Conservation (phyloP, 2,113 vertebrate species). For the Leiothrix lutea region DNA sequence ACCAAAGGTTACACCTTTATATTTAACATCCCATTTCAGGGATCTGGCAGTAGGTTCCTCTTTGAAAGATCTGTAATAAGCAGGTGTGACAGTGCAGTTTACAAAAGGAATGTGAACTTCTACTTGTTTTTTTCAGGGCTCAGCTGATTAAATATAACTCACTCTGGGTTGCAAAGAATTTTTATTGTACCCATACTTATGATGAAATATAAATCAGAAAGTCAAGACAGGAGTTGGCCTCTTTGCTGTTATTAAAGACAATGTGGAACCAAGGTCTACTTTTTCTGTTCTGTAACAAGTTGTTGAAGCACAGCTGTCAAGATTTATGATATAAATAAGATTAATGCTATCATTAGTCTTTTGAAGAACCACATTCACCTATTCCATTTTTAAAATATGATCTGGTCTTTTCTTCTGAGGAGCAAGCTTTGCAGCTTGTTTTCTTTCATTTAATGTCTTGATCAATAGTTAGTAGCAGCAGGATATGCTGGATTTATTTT, state of each 20-base stretch:
- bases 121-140: constrained; percentile 8
- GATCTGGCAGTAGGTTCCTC: neutral
- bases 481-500: neutral
- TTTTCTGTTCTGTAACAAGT: neutral
- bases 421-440: neutral
- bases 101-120: neutral
- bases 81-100: neutral
- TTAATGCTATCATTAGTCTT: neutral
- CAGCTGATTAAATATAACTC: neutral
- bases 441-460: constrained; percentile 10
- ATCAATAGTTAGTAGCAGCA: neutral
- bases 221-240: neutral
- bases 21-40: constrained; percentile 33
- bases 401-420: neutral
- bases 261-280: neutral
- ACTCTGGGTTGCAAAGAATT: neutral
- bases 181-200: neutral
- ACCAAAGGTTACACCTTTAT: constrained; percentile 23
- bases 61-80: neutral
- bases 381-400: neutral
- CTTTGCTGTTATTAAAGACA: neutral
- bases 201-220: constrained; percentile 4
- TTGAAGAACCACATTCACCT: neutral
- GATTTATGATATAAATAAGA: neutral
- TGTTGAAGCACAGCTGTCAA: neutral